Evolutionary conservation across 2,797 vertebrate species (phyloP).

Genomic region (Sebastes alutus): DNA sequence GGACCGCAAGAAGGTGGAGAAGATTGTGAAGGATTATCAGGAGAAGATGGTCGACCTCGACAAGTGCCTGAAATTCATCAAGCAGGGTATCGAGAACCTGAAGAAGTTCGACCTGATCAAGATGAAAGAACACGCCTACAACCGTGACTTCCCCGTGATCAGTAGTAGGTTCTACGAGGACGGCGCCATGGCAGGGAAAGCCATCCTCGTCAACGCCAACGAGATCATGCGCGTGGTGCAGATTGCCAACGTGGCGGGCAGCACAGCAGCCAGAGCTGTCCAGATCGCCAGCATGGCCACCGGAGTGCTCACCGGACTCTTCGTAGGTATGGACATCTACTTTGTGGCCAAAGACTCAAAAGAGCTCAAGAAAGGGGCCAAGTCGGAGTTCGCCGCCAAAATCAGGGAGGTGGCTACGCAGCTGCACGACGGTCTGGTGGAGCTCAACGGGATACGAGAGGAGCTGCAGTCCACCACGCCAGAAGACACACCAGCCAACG

Average conservation of each 20-base stretch:
- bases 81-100: constrained; percentile 84
- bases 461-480: constrained; percentile 74
- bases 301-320: constrained; percentile 79
- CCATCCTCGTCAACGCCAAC: constrained; percentile 80
- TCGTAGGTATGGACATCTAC: constrained; percentile 85
- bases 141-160: constrained; percentile 76
- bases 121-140: constrained; percentile 77
- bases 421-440: constrained; percentile 80
- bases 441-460: constrained; percentile 79
- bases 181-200: constrained; percentile 83
- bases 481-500: accelerated
- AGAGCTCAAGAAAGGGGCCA: constrained; percentile 84
- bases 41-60: constrained; percentile 82
- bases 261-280: constrained; percentile 81
- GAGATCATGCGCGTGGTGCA: constrained; percentile 86
- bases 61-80: constrained; percentile 83
- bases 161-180: constrained; percentile 78
- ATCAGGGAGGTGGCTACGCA: constrained; percentile 79
- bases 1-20: constrained; percentile 85
- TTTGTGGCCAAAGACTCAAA: constrained; percentile 85
- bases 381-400: constrained; percentile 83
- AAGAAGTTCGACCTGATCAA: constrained; percentile 77
- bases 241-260: constrained; percentile 82
- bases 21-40: constrained; percentile 82
- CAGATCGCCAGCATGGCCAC: constrained; percentile 84